Base-by-base conservation (phyloP, 1,140 invertebrate species). In the Nilaparvata lugens region DNA sequence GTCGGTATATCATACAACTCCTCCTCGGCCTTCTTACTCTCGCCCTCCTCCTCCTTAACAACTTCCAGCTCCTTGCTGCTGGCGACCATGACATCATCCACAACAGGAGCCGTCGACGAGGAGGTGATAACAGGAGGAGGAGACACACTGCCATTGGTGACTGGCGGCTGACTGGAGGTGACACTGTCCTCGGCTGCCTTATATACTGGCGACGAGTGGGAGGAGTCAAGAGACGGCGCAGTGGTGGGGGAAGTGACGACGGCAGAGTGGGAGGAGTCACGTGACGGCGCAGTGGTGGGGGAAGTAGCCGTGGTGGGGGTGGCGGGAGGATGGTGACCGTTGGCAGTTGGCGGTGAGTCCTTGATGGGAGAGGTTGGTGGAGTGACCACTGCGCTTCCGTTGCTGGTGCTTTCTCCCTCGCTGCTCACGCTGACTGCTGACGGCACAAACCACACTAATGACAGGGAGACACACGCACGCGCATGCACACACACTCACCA, bases 1-100 rank as follows among this genome's bases (percentile, higher is more conserved):
- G 83, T 80, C 56, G 88, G 88, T 73, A 91, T 89, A 74, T 89
- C 88, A 72, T 90, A 90, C 35, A 89, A 71, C 69, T 89, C 84
- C 68, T 89, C 86, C 38, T 85, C 78, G 67, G 81, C 79, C 71
- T 82, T 81, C 62, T 75, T 72, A 58, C 74, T 75, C 73, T 72
- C 71, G 66, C 73, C 71, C 69, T 71, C 73, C 66, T 74, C 16
- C 43, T 51, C 43, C 9, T 35, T 35, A 1, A 35, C 31, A 6
- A 35, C 31, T 11, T 4, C 31, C 7, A 35, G 9, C 31, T 35
- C 31, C 31, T 35, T 35, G 2, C 7, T 11, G 7, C 31, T 11
- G 7, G 13, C 31, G 7, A 35, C 31, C 31, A 35, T 6, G 7
- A 11, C 31, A 11, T 35, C 31, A 4, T 2, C 2, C 7, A 28